Evolutionary conservation across 1,140 invertebrate species (phyloP).

Genomic region (Ceratina australensis): DNA sequence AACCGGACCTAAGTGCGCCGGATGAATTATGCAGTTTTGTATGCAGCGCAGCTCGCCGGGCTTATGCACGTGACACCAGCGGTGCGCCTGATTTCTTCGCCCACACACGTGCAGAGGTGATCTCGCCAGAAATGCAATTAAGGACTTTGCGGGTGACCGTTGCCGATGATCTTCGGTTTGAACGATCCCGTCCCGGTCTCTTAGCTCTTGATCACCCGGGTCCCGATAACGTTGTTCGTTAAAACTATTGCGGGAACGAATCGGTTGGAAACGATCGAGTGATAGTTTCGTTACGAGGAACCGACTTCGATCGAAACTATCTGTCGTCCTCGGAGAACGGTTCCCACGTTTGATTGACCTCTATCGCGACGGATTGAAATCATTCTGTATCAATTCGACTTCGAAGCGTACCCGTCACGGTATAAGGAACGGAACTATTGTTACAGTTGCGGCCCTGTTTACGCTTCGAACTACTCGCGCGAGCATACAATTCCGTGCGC

Average conservation of each 20-base stretch:
- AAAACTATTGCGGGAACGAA: background rate
- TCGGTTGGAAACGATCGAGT: background rate
- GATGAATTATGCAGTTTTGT: conserved; percentile 62
- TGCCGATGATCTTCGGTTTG: background rate
- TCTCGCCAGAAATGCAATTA: conserved; percentile 49
- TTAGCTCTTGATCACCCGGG: background rate
- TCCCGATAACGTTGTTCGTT: conserved; percentile 27
- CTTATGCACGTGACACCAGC: background rate
- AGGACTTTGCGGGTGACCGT: conserved; percentile 11
- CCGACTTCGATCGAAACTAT: background rate
- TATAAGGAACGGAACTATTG: background rate
- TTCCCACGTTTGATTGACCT: too few relatives aligned
- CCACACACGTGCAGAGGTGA: background rate
- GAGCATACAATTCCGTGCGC: background rate
- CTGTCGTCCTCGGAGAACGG: too few relatives aligned
- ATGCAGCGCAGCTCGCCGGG: conserved; percentile 35
- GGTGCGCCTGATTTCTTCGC: conserved; percentile 19
- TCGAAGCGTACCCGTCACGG: background rate
- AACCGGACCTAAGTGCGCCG: conserved; percentile 35
- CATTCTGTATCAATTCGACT: too few relatives aligned
- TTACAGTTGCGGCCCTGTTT: conserved; percentile 3
- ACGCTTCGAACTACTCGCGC: background rate
- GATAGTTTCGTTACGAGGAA: background rate
- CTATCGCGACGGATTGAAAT: too few relatives aligned
- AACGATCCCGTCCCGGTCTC: background rate